A percentile compares a stretch with the other conserved stretches of the same genome.
These are phyloP conservation scores for Cephus pulcher DNA, from an alignment of 2,888 invertebrate species.

Conservation along the genomic window DNA sequence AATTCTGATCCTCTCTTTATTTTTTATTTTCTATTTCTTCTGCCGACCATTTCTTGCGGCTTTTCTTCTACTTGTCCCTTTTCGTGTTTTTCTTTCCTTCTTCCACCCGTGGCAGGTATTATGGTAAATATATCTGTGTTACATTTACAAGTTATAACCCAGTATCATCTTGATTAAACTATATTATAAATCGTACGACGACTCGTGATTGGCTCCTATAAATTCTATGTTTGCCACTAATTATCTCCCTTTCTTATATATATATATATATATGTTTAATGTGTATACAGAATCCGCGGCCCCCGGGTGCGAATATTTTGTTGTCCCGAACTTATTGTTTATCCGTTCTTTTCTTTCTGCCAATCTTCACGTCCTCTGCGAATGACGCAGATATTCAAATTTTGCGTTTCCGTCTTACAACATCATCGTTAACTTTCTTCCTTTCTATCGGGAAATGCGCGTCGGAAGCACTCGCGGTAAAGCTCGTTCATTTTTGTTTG, in stretches of 20 bases:
- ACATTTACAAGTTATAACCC: conserved; percentile 1
- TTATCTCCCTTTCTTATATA: conserved; percentile 15
- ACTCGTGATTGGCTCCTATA: conserved; percentile 34
- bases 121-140: neutral
- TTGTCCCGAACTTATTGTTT: too few relatives aligned
- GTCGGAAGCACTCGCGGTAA: conserved; percentile 44
- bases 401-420: too few relatives aligned
- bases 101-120: too few relatives aligned
- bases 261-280: conserved; percentile 5
- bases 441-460: too few relatives aligned
- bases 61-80: too few relatives aligned
- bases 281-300: conserved; percentile 40
- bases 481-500: conserved; percentile 51
- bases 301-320: conserved; percentile 12
- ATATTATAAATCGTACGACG: neutral
- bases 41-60: neutral
- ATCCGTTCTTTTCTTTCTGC: too few relatives aligned
- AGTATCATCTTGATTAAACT: conserved; percentile 2
- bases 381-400: too few relatives aligned
- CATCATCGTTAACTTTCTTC: too few relatives aligned
- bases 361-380: too few relatives aligned
- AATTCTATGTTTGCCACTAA: conserved; percentile 43
- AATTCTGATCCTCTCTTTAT: conserved; percentile 18
- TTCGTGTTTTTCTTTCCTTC: too few relatives aligned
- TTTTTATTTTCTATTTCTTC: conserved; percentile 11